A percentile compares a stretch with the other conserved stretches of the same genome.
Conservation (phyloP, 2,888 invertebrate species). For the Dryococelus australis region DNA sequence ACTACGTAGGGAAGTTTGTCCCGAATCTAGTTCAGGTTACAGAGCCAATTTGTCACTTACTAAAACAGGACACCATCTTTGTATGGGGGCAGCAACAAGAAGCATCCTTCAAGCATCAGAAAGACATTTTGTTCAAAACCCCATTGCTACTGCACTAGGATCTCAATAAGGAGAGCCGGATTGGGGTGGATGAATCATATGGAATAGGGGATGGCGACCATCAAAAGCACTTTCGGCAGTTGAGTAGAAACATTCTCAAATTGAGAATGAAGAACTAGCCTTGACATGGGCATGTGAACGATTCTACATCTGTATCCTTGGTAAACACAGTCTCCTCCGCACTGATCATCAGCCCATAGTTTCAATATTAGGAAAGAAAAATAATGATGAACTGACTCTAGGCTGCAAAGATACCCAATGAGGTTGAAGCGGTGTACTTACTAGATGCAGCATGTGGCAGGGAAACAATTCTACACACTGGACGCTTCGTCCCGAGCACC, state of each 20-base stretch:
- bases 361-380: background rate
- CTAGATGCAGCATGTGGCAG: background rate
- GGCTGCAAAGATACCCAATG: background rate
- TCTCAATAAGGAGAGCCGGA: background rate
- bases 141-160: background rate
- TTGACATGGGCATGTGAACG: background rate
- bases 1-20: slow-evolving; percentile 37
- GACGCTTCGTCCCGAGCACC: background rate
- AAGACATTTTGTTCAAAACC: background rate
- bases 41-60: slow-evolving; percentile 37
- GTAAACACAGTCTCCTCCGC: background rate
- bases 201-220: background rate
- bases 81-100: slow-evolving; percentile 38
- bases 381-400: background rate
- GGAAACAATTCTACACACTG: background rate
- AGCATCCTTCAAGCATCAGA: slow-evolving; percentile 40
- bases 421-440: background rate
- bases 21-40: slow-evolving; percentile 34
- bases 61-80: slow-evolving; percentile 36
- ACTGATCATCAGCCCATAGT: background rate
- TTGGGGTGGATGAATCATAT: background rate
- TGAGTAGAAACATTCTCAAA: background rate
- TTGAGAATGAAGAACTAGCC: background rate
- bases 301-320: background rate
- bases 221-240: background rate